Base-by-base conservation (phyloP, 2,797 vertebrate species). In the Arctocebus calabarensis region DNA sequence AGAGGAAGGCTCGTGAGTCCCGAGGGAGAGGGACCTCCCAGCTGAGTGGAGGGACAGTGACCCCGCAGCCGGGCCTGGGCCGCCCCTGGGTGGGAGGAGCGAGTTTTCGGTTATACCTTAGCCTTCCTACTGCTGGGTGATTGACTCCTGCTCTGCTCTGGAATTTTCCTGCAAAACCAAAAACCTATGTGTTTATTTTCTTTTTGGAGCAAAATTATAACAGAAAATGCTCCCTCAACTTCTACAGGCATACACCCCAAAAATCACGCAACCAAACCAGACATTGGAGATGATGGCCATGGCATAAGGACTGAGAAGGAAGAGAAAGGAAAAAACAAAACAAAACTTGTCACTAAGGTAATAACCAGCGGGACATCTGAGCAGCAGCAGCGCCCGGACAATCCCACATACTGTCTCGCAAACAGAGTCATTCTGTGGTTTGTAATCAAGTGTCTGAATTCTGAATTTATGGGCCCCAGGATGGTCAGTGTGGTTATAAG, bases 391-490 rank as follows among this genome's bases (percentile, higher is more conserved):
- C 88, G 98, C 97, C 96, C 97, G 97, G 96, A 97, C 95, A 97
- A 52, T 48, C 96, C 97, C 98, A 97, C 97, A 97, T 95, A 97
- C 97, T 97, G 91, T 97, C 87, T 97, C 74, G 97, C 86, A 93
- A 97, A 98, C 96, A 97, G 97, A 98, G 97, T 94, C 59, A 43
- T 91, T 94, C 97, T 98, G 98, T 98, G 98, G 98, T 98, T 98
- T 98, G 98, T 97, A 98, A 98, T 96, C 97, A 98, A 98, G 98
- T 79, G 79, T 98, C 97, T 98, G 98, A 96, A 96, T 97, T 87
- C 97, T 97, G 97, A 98, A 97, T 88, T 81, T 52, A 97, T 34
- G 96, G 97, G 96, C 97, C 98, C 98, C 98, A 95, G 97, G 98
- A 98, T 98, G 98, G 93, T 92, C 97, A 98, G 97, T 98, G 98